Evolutionary conservation across 2,797 vertebrate genomes (phyloP), one percentile per base, ranked within the genome.

Genomic region (Syngnathus acus): DNA sequence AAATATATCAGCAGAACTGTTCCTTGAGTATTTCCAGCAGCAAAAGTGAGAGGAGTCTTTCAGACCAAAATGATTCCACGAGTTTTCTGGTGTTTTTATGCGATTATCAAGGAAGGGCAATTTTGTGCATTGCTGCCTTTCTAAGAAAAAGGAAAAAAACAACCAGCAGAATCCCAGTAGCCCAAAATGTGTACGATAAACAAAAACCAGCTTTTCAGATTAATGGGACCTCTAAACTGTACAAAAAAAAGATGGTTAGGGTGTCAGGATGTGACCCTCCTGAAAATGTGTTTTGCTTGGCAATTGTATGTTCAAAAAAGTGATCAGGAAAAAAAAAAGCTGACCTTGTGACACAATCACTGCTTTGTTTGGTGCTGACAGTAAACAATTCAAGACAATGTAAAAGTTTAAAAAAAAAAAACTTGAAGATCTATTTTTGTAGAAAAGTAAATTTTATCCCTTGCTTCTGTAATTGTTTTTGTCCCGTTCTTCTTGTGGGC

Each of bases 401-500:
- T 50, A 13, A 37, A 38, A 17, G 86, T 47, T 51, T 4, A 10
- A 21, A 83, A 72, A 81, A 86, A 86, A 86, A 88, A 88, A 74
- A 82, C 89, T 92, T 86, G 91, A 92, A 90, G 87, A 93, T 99
- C 93, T 99, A 98, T 99, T 98, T 99, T 99, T 99, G 94, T 98
- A 98, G 92, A 96, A 94, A 62, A 95, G 94, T 93, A 95, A 93
- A 95, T 94, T 96, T 94, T 95, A 94, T 94, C 94, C 91, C 92
- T 92, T 84, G 84, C 85, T 84, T 93, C 89, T 90, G 83, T 90
- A 87, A 84, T 87, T 87, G 26, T 86, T 76, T 69, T 78, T 83
- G 87, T 82, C 83, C 84, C 75, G 83, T 79, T 85, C 81, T 88
- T 89, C 89, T 62, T 88, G 87, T 90, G 89, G 86, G 81, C 84